Percentiles rank a stretch among this genome's conserved stretches.
These are phyloP conservation scores for Cryptoprocta ferox DNA, from an alignment of 2,797 vertebrate species.

Conservation along the genomic window DNA sequence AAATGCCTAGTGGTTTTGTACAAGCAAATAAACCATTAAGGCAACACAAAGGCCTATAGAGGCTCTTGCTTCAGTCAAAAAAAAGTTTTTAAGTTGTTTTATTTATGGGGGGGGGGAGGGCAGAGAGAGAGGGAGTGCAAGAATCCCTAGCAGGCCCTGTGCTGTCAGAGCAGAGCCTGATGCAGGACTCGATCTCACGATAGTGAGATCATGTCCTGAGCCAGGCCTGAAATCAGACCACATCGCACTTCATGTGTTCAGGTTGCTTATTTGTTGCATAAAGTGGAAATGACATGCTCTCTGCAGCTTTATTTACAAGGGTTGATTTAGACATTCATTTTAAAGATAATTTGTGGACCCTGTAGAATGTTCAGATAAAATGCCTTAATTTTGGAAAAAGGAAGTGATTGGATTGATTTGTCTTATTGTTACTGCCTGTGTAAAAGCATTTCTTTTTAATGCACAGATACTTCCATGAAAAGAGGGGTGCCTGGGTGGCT, in stretches of 20 bases:
- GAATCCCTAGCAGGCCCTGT: too few species aligned
- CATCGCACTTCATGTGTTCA: background rate
- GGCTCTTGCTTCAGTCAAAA: background rate
- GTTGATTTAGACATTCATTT: background rate
- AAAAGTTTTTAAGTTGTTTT: too few species aligned
- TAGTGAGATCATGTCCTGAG: too few species aligned
- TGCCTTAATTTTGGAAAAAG: background rate
- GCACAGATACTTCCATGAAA: conserved; percentile 53
- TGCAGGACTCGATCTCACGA: too few species aligned
- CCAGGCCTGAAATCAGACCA: too few species aligned
- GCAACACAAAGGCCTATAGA: background rate
- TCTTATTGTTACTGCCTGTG: background rate
- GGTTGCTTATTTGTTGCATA: background rate
- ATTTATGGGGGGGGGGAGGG: too few species aligned
- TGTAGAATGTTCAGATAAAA: background rate
- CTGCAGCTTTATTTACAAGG: background rate
- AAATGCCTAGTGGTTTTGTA: background rate
- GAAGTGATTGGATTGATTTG: background rate
- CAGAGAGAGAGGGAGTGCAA: too few species aligned
- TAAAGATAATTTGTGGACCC: background rate
- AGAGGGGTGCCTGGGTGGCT: background rate
- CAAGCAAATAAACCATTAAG: background rate
- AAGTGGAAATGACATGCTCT: background rate
- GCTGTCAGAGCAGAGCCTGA: too few species aligned
- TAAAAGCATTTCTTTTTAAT: conserved; percentile 22